Evolutionary conservation across 1,140 invertebrate species (phyloP), one percentile per base, ranked within the genome.

Genomic region (Pteromalus puparum): DNA sequence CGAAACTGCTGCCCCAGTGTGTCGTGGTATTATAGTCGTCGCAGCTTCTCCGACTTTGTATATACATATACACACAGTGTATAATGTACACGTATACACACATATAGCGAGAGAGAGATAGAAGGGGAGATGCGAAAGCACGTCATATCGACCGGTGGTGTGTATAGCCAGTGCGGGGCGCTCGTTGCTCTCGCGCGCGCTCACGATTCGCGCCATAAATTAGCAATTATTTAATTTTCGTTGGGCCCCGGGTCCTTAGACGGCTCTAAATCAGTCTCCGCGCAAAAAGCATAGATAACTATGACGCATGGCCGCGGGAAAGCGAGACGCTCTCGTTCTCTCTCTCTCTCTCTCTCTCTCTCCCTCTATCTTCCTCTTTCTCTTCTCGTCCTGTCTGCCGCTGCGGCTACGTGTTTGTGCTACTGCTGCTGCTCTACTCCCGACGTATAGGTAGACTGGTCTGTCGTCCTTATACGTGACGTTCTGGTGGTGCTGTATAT

Each of bases 161-260:
- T 53, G 38, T 42, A 42, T 42, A 42, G 30, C 30, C n/a, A n/a
- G 38, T 0, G 48, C 42, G 61, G 38, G 30, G 38, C 68, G 38
- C 68, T 82, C 81, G 38, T 67, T 80, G 89, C 91, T 5, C 13
- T 53, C 53, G 53, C 53, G 2, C 53, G 53, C 53, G 53, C 53
- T 18, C 53, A 61, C 53, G 92, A 93, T 93, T 89, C 90, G 88
- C 90, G 90, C 91, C 92, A 93, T 93, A 93, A 93, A 93, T 93
- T 93, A 93, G 92, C 92, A 93, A 93, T 93, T 93, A 93, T 93
- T 93, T 93, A 93, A 93, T 93, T 93, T 93, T 93, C 92, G 92
- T 92, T 90, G 92, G 91, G 91, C 91, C 91, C 91, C 87, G 89
- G 89, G 92, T 93, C 92, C 92, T 93, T 93, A 93, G 92, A 92